phyloP scores from a whole-genome alignment of 2,888 invertebrate species.

The Furcula furcula region DNA sequence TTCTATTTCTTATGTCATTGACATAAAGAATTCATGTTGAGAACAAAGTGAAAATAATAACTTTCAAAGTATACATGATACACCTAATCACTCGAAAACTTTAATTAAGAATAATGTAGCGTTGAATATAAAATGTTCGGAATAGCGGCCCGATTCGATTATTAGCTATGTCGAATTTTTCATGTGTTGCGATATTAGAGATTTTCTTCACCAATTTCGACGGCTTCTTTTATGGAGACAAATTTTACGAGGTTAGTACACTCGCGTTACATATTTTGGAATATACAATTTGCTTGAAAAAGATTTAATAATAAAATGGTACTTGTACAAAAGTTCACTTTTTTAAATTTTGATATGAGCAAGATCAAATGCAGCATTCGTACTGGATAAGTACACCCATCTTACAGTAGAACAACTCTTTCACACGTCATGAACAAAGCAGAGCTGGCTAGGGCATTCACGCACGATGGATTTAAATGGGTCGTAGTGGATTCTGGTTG shows the following conservation, averaged over 20 bases:
- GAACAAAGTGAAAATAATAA: slow-evolving; percentile 20
- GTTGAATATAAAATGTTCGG: slow-evolving; percentile 52
- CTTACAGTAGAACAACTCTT: too few species aligned
- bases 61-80: slow-evolving; percentile 43
- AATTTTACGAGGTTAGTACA: neutral
- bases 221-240: slow-evolving; percentile 1
- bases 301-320: neutral
- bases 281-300: neutral
- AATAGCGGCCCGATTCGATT: slow-evolving; percentile 46
- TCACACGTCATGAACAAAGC: too few species aligned
- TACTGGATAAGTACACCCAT: too few species aligned
- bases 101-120: slow-evolving; percentile 65
- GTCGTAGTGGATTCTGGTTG: too few species aligned
- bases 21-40: slow-evolving; percentile 32
- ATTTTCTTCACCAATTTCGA: slow-evolving; percentile 6
- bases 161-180: slow-evolving; percentile 48
- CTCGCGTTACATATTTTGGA: neutral
- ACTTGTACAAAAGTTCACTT: too few species aligned
- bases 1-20: slow-evolving; percentile 43
- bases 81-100: slow-evolving; percentile 60
- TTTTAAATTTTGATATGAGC: too few species aligned
- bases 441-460: too few species aligned
- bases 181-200: slow-evolving; percentile 11
- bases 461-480: too few species aligned
- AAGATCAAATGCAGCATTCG: too few species aligned